Percentiles rank a stretch among this genome's conserved stretches.
Conservation (phyloP, 2,113 vertebrate species). For the Psilopsiagon aymara region DNA sequence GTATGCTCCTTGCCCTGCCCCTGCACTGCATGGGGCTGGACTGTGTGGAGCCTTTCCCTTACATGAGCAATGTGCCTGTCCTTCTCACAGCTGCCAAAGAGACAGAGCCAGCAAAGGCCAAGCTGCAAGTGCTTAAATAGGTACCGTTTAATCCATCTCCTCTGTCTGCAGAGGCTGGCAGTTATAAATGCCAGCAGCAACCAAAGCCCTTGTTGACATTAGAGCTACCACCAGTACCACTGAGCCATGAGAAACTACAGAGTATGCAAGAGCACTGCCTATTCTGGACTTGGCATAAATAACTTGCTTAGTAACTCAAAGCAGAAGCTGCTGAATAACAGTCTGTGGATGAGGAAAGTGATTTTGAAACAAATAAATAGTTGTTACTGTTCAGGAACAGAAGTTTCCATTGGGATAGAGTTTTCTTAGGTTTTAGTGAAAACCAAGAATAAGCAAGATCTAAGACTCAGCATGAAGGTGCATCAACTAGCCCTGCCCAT, state of each 20-base stretch:
- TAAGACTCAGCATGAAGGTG: background rate
- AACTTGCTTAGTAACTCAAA: slow-evolving; percentile 1
- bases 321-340: background rate
- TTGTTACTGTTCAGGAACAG: background rate
- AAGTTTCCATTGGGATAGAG: background rate
- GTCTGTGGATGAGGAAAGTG: background rate
- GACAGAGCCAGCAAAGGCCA: background rate
- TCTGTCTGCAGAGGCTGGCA: background rate
- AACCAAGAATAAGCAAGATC: background rate
- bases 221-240: background rate
- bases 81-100: background rate
- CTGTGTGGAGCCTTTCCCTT: background rate
- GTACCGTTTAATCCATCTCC: background rate
- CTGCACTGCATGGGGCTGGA: background rate
- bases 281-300: slow-evolving; percentile 21
- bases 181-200: background rate
- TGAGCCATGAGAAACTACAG: slow-evolving; percentile 34
- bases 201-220: slow-evolving; percentile 25
- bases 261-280: background rate
- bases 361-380: background rate
- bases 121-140: background rate
- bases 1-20: background rate
- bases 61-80: too few species aligned
- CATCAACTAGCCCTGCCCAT: background rate
- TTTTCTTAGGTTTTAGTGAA: background rate